Base-by-base conservation (phyloP, 2,113 vertebrate species). In the Nanorana parkeri region DNA sequence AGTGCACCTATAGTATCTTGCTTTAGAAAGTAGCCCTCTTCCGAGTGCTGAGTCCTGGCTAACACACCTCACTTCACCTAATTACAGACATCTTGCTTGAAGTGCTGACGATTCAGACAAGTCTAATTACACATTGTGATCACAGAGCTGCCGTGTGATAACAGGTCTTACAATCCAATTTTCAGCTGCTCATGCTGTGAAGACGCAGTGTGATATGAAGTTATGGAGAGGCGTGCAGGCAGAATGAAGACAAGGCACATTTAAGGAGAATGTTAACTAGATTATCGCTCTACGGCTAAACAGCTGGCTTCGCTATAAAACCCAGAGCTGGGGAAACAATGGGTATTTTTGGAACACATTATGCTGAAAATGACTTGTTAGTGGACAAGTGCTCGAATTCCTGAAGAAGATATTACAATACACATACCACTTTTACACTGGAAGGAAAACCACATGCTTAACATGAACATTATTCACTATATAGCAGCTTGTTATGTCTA, bases 41-140 rank as follows among this genome's bases (percentile, higher is more conserved):
- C 56, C 55, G n/a, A 17, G 15, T 29, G 68, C 41, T 23, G 78
- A 80, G 68, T 58, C 2, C 72, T 41, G 17, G 78, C 78, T 81
- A 29, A 54, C 56, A 41, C 60, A 32, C 41, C 68, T 73, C 58
- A 28, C 60, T 21, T 72, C 60, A 61, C 76, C 76, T 83, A 83
- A 83, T 83, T 83, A 64, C 52, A 67, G 26, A 52, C 26, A 75
- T 83, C 80, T 76, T 60, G 36, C 58, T 83, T 58, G 63, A 67
- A 83, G 71, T 76, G 71, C 64, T 83, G 80, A 67, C 63, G 72
- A 83, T 75, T 83, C 80, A 75, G 80, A 83, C 80, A 83, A 76
- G 80, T 76, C 56, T 83, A 83, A 83, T 83, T 83, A 83, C 71
- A 76, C 80, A 51, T 75, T 68, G 80, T 68, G 80, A 83, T 75